Conservation (phyloP, 2,113 vertebrate genomes). For the Syrmaticus mikado region DNA sequence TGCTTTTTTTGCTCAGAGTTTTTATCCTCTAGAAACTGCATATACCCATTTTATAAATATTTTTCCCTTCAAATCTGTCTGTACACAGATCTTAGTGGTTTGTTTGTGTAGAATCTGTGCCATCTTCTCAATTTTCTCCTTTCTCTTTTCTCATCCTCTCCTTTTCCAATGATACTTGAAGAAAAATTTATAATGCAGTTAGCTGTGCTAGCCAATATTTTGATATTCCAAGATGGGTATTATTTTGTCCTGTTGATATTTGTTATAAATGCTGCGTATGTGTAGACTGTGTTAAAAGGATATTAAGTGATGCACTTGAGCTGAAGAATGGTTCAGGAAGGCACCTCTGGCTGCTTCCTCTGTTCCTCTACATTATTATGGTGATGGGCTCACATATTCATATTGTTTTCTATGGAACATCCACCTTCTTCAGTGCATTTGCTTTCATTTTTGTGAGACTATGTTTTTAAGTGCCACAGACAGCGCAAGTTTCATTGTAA, state of each 20-base stretch:
- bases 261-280: not conserved
- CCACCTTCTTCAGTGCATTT: not conserved
- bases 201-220: not conserved
- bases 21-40: not conserved
- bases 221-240: not conserved
- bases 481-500: not conserved
- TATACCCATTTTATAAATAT: not conserved
- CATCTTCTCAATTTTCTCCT: not conserved
- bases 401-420: not conserved
- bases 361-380: not conserved
- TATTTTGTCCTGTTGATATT: not conserved
- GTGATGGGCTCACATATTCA: not conserved
- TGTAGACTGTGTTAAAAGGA: not conserved
- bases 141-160: not conserved
- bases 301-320: not conserved
- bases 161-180: not conserved
- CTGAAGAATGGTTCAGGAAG: not conserved
- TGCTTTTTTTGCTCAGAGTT: constrained; percentile 4
- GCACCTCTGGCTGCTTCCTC: not conserved
- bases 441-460: not conserved
- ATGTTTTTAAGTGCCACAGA: not conserved
- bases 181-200: not conserved
- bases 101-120: not conserved
- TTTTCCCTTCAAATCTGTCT: not conserved
- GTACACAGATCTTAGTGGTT: not conserved